These are phyloP conservation scores for Marasmarcha lunaedactyla DNA, from an alignment of 2,888 invertebrate species.

Conservation along the genomic window DNA sequence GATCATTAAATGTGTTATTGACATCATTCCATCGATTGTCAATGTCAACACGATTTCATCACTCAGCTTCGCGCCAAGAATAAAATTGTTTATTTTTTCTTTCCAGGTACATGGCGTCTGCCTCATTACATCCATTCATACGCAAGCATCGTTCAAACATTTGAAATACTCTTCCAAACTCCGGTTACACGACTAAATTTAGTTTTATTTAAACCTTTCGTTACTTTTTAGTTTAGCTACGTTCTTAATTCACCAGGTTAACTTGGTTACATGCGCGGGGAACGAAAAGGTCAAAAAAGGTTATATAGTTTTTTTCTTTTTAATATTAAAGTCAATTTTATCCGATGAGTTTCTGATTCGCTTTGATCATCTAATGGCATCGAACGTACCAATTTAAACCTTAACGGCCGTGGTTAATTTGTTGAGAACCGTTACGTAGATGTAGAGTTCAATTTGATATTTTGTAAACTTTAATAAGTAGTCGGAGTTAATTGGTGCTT, in stretches of 20 bases:
- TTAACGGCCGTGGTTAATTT: slow-evolving; percentile 4
- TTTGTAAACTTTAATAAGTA: too few species aligned
- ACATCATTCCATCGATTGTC: neutral
- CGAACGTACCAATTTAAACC: neutral
- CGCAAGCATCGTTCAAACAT: slow-evolving; percentile 3
- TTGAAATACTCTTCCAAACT: slow-evolving; percentile 6
- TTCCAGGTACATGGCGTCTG: slow-evolving; percentile 22
- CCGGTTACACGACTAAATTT: slow-evolving; percentile 7
- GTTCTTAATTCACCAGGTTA: slow-evolving; percentile 1
- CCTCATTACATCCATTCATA: slow-evolving; percentile 10
- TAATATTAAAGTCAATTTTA: slow-evolving; percentile 43
- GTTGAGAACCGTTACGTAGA: neutral
- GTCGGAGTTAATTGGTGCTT: too few species aligned
- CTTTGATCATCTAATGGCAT: neutral
- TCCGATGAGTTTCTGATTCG: slow-evolving; percentile 48
- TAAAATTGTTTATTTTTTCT: slow-evolving; percentile 15
- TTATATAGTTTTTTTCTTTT: slow-evolving; percentile 20
- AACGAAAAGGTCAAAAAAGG: slow-evolving; percentile 20
- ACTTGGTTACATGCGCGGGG: slow-evolving; percentile 17
- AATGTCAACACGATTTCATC: slow-evolving; percentile 1
- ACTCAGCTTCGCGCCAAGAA: too few species aligned
- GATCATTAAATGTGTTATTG: too few species aligned
- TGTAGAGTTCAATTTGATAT: too few species aligned
- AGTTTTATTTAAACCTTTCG: neutral
- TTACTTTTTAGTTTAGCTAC: neutral